phyloP scores from a whole-genome alignment of 2,113 vertebrate species.

The Microcebus tavaratra region DNA sequence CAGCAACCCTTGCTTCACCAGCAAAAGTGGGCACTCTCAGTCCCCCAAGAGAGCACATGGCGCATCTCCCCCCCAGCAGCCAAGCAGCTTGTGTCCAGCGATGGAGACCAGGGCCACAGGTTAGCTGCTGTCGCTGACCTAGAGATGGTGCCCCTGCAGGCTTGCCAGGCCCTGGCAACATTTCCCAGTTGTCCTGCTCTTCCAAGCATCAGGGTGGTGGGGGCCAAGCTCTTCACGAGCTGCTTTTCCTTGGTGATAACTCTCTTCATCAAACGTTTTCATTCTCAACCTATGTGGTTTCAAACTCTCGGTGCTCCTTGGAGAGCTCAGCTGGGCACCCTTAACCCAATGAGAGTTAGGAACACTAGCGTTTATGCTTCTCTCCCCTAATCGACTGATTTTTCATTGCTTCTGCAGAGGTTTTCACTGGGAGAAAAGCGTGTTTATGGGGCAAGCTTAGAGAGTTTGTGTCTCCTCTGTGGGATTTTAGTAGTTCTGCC shows the following conservation, averaged over 20 bases:
- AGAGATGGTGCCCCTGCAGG: rapidly evolving
- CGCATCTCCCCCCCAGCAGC: not conserved
- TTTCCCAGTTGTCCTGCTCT: not conserved
- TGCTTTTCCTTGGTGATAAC: not conserved
- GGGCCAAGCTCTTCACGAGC: not conserved
- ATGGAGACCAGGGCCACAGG: not conserved
- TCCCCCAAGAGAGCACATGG: not conserved
- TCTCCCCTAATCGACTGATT: too few species aligned
- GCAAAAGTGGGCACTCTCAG: rapidly evolving
- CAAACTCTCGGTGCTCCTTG: not conserved
- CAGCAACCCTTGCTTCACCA: rapidly evolving
- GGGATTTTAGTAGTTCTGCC: not conserved
- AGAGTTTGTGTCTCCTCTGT: not conserved
- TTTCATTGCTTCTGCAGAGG: not conserved
- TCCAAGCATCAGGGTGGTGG: not conserved
- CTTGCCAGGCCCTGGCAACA: not conserved
- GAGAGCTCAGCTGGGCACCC: not conserved
- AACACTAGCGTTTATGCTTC: not conserved
- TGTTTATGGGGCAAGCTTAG: not conserved
- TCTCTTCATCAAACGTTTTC: not conserved
- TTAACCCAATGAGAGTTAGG: not conserved
- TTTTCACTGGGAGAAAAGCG: not conserved
- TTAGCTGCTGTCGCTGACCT: rapidly evolving
- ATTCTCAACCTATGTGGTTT: not conserved
- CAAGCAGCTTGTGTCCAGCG: rapidly evolving